Evolutionary conservation across 1,140 invertebrate species (phyloP), one percentile per base, ranked within the genome.

Genomic region (Eriocheir sinensis): DNA sequence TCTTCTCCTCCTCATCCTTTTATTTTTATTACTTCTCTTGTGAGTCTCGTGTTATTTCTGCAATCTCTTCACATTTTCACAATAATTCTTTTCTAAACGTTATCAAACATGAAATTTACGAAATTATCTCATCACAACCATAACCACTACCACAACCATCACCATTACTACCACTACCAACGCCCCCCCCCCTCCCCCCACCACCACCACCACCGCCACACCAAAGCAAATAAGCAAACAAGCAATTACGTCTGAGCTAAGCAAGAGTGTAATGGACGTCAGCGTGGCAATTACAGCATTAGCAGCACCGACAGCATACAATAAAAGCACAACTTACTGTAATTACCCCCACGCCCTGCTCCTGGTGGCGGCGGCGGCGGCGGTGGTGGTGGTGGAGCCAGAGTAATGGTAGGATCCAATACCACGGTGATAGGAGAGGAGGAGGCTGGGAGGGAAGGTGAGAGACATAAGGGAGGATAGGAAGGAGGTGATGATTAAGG

Each of bases 241-340:
- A 72, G n/a, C n/a, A 72, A 72, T 72, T 72, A 72, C 60, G 21
- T 21, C 60, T n/a, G n/a, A n/a, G 4, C 60, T 6, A 4, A 72
- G 6, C 60, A 21, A 21, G 60, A 72, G 60, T 72, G 60, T 72
- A 72, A 72, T 72, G 60, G n/a, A 72, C 27, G 60, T 72, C 60
- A n/a, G 12, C n/a, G n/a, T n/a, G n/a, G 60, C n/a, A 72, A 72
- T 72, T 72, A 72, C 60, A 72, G 27, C 60, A n/a, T 72, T 72
- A 72, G 21, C 17, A 72, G 60, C 60, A 72, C 60, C 27, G 60
- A 72, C 60, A 72, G 60, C 60, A 72, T 72, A 72, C 60, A 72
- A 72, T 72, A 72, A 72, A 72, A 72, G 60, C 60, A 72, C 60
- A 72, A 72, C 21, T 72, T 72, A 72, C 60, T n/a, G n/a, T 72